Percentiles rank a stretch among this genome's conserved stretches.
Evolutionary conservation across 1,140 invertebrate species (phyloP).

Genomic region (Marisa cornuarietis): DNA sequence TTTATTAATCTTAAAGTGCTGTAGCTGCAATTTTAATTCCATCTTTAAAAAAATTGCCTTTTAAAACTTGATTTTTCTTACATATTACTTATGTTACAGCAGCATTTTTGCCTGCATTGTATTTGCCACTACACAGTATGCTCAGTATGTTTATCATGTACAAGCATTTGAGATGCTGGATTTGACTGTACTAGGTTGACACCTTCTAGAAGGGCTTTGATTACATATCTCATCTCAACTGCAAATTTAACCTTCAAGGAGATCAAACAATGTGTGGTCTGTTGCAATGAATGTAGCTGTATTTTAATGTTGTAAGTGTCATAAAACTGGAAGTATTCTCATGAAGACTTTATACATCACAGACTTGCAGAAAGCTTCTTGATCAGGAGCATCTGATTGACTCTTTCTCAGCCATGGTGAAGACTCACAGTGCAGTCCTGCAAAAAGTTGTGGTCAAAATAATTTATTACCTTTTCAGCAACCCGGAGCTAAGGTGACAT

Average conservation of each 20-base stretch:
- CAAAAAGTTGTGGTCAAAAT: constrained; percentile 63
- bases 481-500: constrained; percentile 48
- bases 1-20: neutral
- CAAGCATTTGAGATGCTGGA: too few species aligned
- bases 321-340: neutral
- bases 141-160: too few species aligned
- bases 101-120: too few species aligned
- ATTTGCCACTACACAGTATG: too few species aligned
- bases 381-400: constrained; percentile 41
- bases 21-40: neutral
- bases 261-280: too few species aligned
- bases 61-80: neutral
- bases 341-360: constrained; percentile 12
- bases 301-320: neutral
- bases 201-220: too few species aligned
- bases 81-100: too few species aligned
- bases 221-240: too few species aligned
- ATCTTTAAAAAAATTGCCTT: neutral
- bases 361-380: constrained; percentile 56
- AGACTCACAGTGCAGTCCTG: constrained; percentile 48
- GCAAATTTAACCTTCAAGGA: too few species aligned
- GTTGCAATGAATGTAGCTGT: too few species aligned
- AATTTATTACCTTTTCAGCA: constrained; percentile 54
- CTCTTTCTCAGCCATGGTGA: constrained; percentile 47
- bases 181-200: too few species aligned